Percentiles rank a stretch among this genome's conserved stretches.
Evolutionary conservation across 2,888 invertebrate genomes (phyloP).

Genomic region (Seira sanloemensis): DNA sequence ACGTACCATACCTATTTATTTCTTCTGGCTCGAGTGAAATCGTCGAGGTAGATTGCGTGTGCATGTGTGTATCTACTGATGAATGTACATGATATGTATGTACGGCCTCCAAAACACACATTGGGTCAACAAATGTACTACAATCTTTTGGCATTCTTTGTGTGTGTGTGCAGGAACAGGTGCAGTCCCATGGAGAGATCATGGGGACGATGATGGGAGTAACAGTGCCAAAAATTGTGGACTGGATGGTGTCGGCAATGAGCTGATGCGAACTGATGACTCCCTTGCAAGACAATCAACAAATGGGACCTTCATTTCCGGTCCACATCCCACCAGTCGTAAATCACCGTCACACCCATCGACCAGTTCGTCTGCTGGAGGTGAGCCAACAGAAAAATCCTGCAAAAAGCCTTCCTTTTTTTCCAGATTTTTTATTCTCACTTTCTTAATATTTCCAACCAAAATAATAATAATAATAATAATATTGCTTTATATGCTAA

Average conservation of each 20-base stretch:
- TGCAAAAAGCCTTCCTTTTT: neutral
- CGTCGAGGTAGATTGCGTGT: no score
- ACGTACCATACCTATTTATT: no score
- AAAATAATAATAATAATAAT: neutral
- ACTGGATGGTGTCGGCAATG: constrained; percentile 22
- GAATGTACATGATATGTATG: no score
- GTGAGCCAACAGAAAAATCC: constrained; percentile 25
- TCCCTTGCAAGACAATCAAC: constrained; percentile 66
- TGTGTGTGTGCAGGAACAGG: constrained; percentile 62
- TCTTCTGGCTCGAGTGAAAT: no score
- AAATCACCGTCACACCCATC: constrained; percentile 43
- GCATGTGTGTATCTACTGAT: no score
- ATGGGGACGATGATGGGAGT: constrained; percentile 46
- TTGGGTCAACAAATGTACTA: neutral
- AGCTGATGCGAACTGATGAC: constrained; percentile 49
- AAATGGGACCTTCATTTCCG: constrained; percentile 63
- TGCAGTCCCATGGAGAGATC: constrained; percentile 69
- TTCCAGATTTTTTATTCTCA: neutral
- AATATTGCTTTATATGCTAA: neutral
- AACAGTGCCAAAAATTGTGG: constrained; percentile 61
- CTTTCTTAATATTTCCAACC: no score
- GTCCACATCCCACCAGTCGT: constrained; percentile 56
- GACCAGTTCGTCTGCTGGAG: constrained; percentile 35
- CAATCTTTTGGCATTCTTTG: neutral
- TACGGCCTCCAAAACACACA: no score